Evolutionary conservation across 2,113 vertebrate species (phyloP).

Genomic region (Cryptotis parvus): DNA sequence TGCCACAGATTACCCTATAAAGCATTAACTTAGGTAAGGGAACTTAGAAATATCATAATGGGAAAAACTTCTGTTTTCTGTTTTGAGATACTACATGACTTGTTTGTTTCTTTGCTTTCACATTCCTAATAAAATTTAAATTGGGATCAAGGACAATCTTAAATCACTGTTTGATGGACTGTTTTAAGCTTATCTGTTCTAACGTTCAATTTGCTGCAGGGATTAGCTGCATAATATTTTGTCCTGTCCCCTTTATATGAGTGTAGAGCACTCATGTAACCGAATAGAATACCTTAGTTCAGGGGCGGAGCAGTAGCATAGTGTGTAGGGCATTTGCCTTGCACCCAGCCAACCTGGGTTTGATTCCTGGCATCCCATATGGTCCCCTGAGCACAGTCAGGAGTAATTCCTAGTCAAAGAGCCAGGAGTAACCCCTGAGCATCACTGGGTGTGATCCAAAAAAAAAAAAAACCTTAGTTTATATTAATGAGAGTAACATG

Average conservation of each 20-base stretch:
- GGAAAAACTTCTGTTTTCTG: not conserved
- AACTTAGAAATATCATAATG: not conserved
- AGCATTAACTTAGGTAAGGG: not conserved
- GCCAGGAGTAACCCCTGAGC: no score
- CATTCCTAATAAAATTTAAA: not conserved
- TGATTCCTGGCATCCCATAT: no score
- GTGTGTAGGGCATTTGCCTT: no score
- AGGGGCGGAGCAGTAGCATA: no score
- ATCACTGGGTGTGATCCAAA: no score
- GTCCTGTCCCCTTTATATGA: not conserved
- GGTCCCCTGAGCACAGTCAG: no score
- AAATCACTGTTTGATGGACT: not conserved
- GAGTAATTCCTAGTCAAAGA: no score
- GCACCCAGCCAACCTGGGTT: no score
- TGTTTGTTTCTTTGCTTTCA: not conserved
- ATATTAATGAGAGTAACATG: no score
- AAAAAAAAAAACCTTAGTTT: no score
- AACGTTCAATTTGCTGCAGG: not conserved
- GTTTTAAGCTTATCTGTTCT: not conserved
- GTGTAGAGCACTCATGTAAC: not conserved
- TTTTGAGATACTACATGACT: not conserved
- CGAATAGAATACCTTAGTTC: not conserved
- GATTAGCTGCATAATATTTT: not conserved
- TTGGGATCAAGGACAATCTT: not conserved
- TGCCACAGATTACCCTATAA: not conserved